Evolutionary conservation across 2,797 vertebrate genomes (phyloP), one percentile per base, ranked within the genome.

Genomic region (Argyrosomus regius): DNA sequence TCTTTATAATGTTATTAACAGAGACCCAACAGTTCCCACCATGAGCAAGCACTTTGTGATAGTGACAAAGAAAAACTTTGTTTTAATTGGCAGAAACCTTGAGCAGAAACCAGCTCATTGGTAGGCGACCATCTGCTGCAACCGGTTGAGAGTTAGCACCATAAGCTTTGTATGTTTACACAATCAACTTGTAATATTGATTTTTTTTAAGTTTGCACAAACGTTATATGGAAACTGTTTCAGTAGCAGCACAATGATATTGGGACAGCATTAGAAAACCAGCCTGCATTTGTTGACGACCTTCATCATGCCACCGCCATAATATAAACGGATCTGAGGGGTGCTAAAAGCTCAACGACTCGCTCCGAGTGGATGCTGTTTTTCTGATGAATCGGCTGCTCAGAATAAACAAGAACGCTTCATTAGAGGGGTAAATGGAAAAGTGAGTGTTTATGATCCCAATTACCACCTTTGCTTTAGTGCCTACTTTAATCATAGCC

Each of bases 391-490:
- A 89, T 80, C 31, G 43, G 68, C 82, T 49, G 59, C 81, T 87
- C 71, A 64, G 85, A 89, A 87, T 89, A 87, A 93, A 93, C 91
- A 87, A 63, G 57, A 90, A 83, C 61, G 79, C 92, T 92, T 93
- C 92, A 91, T 91, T 90, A 92, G 80, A 90, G 89, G 85, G 84
- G 65, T 90, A 89, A 92, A 92, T 89, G 88, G 91, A 92, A 94
- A 94, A 94, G 92, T 93, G 89, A 92, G 94, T 95, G 93, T 94
- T 95, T 95, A 94, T 91, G 92, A 93, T 92, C 89, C 82, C 90
- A 94, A 94, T 94, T 93, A 93, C 90, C 93, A 93, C 93, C 92
- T 95, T 92, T 92, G 82, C 91, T 92, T 92, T 89, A 92, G 92
- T 87, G 91, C 92, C 84, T 75, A 41, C 91, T 94, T 92, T 94